Base-by-base conservation (phyloP, 2,113 vertebrate genomes). In the Strix aluco region DNA sequence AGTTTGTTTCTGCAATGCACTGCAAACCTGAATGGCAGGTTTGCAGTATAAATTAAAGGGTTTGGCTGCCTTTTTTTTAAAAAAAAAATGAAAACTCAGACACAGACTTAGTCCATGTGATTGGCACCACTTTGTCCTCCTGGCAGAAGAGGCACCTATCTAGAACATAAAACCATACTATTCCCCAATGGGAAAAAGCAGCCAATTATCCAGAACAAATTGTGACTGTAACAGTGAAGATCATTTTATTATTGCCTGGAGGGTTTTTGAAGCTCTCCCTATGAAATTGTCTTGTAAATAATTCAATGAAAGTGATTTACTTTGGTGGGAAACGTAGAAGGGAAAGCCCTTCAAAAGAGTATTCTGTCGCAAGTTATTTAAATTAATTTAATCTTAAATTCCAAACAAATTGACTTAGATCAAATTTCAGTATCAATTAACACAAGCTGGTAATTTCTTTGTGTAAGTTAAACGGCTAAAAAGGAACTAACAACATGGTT, bases 211-310 rank as follows among this genome's bases (percentile, higher is more conserved):
- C 85, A 94, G 81, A 97, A 97, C 96, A 97, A 97, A 98, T 97
- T 96, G 95, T 96, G 94, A 97, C 96, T 97, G 91, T 93, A 96
- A 92, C 96, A 94, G 81, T 40, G 85, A 86, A 96, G 96, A 98
- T 97, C 95, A 97, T 97, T 97, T 97, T 97, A 95, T 97, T 97
- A 96, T 95, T 96, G 97, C 97, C 97, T 94, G 61, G 86, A 97
- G 97, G 96, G 91, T n/a, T 98, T 98, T 93, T 94, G 93, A 97
- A 97, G 90, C 95, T 97, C 95, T 96, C 89, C 97, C 95, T 97
- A 95, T 97, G 97, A 98, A 98, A 97, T 95, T 96, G 93, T 94
- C 95, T 96, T 17, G 57, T 97, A 96, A 98, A 98, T 98, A 98
- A 98, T 98, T 98, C 96, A 98, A 94, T 88, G 93, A 38, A 63